phyloP scores from a whole-genome alignment of 2,888 invertebrate genomes.

The Eristalis arbustorum region DNA sequence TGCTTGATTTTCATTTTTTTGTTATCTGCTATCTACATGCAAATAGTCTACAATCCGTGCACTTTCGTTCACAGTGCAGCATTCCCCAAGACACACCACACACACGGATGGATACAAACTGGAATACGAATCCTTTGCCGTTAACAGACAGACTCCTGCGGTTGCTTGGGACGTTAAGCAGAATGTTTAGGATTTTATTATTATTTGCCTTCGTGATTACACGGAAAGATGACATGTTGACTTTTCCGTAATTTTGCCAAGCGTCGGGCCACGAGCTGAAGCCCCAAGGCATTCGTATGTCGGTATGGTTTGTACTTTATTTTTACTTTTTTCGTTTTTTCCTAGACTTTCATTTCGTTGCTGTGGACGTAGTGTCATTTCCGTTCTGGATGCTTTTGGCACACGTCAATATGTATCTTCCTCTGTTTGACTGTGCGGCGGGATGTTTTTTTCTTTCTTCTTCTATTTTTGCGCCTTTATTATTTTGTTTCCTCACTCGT shows the following conservation, averaged over 20 bases:
- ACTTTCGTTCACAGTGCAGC: constrained; percentile 20
- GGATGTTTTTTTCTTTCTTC: background rate
- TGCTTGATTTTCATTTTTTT: constrained; percentile 16
- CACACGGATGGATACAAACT: background rate
- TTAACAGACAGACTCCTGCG: constrained; percentile 26
- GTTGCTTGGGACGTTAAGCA: constrained; percentile 43
- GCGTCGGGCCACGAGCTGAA: constrained; percentile 10
- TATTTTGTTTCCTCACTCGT: background rate
- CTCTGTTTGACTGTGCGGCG: constrained; percentile 22
- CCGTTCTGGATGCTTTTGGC: constrained; percentile 46
- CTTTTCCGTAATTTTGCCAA: constrained; percentile 53
- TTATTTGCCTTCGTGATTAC: constrained; percentile 65
- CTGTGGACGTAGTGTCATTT: constrained; percentile 38
- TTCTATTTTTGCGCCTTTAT: background rate
- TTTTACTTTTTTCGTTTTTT: background rate
- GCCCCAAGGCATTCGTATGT: constrained; percentile 46
- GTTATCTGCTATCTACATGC: constrained; percentile 49
- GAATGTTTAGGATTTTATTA: constrained; percentile 65
- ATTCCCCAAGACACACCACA: background rate
- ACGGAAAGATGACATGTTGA: constrained; percentile 66
- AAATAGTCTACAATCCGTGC: constrained; percentile 56
- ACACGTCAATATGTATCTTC: constrained; percentile 42
- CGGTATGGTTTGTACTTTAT: constrained; percentile 11
- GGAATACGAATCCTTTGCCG: constrained; percentile 20
- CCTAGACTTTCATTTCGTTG: constrained; percentile 2